These are phyloP conservation scores for Microctenopoma lineatum DNA, from an alignment of 2,797 vertebrate genomes.

Conservation along the genomic window DNA sequence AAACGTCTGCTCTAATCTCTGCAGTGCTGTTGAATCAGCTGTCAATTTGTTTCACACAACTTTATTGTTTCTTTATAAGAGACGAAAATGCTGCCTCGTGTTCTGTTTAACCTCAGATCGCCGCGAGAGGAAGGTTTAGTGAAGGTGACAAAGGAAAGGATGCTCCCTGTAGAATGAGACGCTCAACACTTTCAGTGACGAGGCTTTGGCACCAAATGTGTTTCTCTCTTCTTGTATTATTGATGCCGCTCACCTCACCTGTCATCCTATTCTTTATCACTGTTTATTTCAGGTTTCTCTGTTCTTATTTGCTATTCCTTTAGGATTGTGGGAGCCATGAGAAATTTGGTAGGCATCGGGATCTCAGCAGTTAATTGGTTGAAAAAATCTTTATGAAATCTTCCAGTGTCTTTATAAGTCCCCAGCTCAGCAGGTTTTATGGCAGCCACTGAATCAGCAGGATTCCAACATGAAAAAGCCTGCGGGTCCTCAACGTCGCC, in stretches of 20 bases:
- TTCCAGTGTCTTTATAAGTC: conserved; percentile 11
- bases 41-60: not conserved
- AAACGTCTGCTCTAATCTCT: conserved; percentile 10
- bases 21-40: conserved; percentile 8
- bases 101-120: conserved; percentile 24
- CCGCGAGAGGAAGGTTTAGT: conserved; percentile 9
- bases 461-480: conserved; percentile 25
- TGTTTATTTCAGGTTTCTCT: not conserved
- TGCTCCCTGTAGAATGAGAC: conserved; percentile 19
- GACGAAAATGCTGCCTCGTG: conserved; percentile 3
- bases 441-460: conserved; percentile 39
- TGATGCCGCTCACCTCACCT: conserved; percentile 9
- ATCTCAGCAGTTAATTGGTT: conserved; percentile 41
- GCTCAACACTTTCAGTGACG: conserved; percentile 2
- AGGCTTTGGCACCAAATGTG: conserved; percentile 12
- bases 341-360: conserved; percentile 16
- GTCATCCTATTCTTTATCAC: not conserved
- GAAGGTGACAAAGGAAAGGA: conserved; percentile 12
- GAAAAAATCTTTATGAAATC: conserved; percentile 32
- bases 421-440: conserved; percentile 29
- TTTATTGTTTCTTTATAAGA: conserved; percentile 34
- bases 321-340: conserved; percentile 1
- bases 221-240: conserved; percentile 22
- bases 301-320: conserved; percentile 5
- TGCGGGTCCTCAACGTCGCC: not conserved